Conservation (phyloP, 2,113 vertebrate genomes). For the Ophiodon elongatus region DNA sequence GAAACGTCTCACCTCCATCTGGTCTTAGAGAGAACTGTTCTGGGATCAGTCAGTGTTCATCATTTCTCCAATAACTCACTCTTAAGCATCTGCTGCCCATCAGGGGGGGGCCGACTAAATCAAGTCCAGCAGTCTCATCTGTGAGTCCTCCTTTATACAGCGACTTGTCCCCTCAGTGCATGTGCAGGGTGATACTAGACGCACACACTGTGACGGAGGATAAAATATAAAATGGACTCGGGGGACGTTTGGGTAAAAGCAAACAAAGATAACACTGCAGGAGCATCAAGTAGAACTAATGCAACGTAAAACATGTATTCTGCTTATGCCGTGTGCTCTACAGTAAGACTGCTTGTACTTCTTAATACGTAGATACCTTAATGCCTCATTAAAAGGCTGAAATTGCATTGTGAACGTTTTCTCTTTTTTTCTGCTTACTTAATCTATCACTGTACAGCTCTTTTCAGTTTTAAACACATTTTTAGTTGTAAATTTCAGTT, state of each 20-base stretch:
- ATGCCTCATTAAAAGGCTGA: background rate
- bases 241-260: background rate
- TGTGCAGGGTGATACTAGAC: background rate
- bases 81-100: slow-evolving; percentile 46
- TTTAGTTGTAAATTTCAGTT: background rate
- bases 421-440: background rate
- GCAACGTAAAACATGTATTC: background rate
- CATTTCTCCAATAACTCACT: slow-evolving; percentile 53
- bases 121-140: slow-evolving; percentile 39
- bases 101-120: slow-evolving; percentile 29
- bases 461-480: background rate
- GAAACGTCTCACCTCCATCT: slow-evolving; percentile 34
- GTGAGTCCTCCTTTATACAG: background rate
- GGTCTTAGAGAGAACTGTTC: slow-evolving; percentile 10
- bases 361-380: background rate
- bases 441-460: background rate
- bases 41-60: slow-evolving; percentile 56
- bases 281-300: background rate
- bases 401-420: background rate
- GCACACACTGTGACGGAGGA: background rate
- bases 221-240: background rate
- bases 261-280: background rate
- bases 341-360: background rate
- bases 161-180: background rate
- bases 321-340: background rate